Conservation (phyloP, 2,797 vertebrate genomes). For the Sparus aurata region DNA sequence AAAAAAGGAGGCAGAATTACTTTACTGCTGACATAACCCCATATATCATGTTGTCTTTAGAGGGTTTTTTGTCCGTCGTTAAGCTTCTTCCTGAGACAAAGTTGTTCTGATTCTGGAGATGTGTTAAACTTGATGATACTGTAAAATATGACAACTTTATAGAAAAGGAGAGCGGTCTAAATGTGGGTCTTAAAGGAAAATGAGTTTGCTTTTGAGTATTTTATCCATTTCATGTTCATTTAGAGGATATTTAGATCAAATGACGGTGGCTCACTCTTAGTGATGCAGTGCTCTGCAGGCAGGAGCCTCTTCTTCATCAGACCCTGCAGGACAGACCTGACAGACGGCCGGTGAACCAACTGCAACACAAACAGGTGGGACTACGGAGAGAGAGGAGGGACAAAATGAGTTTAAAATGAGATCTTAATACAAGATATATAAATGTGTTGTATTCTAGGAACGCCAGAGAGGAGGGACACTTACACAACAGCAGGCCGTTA, state of each 20-base stretch:
- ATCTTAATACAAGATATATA: background rate
- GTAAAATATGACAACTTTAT: too few species aligned
- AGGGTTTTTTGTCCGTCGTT: too few species aligned
- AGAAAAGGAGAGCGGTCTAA: too few species aligned
- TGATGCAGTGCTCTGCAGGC: conserved; percentile 96
- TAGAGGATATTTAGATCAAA: too few species aligned
- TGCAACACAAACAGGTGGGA: conserved; percentile 97
- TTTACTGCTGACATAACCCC: background rate
- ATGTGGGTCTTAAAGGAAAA: too few species aligned
- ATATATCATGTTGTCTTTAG: too few species aligned
- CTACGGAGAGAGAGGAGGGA: conserved; percentile 73
- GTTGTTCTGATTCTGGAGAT: too few species aligned
- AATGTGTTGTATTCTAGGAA: background rate
- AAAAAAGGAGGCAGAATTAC: background rate
- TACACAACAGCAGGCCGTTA: conserved; percentile 97
- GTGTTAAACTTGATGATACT: too few species aligned
- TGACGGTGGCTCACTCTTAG: conserved; percentile 87
- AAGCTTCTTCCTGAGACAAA: too few species aligned
- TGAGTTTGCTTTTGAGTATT: too few species aligned
- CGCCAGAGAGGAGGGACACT: conserved; percentile 69
- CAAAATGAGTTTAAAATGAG: background rate
- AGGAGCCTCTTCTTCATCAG: conserved; percentile 95
- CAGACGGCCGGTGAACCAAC: conserved; percentile 94
- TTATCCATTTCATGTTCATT: too few species aligned
- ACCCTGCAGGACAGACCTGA: conserved; percentile 94